Evolutionary conservation across 2,797 vertebrate genomes (phyloP).

Genomic region (Labeo calbasu): DNA sequence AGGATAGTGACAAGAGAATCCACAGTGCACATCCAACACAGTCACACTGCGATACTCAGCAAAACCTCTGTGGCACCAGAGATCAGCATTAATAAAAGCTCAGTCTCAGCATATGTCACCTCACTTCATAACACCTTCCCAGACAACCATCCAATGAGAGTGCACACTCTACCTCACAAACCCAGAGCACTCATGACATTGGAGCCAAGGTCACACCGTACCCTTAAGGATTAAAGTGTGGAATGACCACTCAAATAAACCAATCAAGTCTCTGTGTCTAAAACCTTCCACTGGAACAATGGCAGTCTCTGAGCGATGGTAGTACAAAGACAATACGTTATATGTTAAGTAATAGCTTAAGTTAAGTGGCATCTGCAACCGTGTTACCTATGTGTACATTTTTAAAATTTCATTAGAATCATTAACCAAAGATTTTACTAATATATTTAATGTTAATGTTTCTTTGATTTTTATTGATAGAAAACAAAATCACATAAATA

Average conservation of each 20-base stretch:
- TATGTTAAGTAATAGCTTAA: neutral
- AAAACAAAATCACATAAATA: neutral
- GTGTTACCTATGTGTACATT: neutral
- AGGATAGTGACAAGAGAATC: slow-evolving; percentile 19
- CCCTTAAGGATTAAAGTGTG: slow-evolving; percentile 26
- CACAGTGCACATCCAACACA: slow-evolving; percentile 22
- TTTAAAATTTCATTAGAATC: neutral
- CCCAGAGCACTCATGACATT: slow-evolving; percentile 34
- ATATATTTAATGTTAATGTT: neutral
- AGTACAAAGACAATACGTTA: neutral
- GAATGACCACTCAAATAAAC: slow-evolving; percentile 38
- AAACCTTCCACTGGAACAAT: neutral
- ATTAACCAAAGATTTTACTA: neutral
- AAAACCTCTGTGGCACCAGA: slow-evolving; percentile 68
- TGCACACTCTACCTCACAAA: slow-evolving; percentile 63
- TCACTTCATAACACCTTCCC: slow-evolving; percentile 73
- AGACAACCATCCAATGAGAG: slow-evolving; percentile 72
- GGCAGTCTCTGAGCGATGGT: neutral
- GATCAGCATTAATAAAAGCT: slow-evolving; percentile 73
- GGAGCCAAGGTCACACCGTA: slow-evolving; percentile 1
- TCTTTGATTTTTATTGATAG: neutral
- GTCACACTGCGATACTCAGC: slow-evolving; percentile 64
- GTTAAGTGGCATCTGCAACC: neutral
- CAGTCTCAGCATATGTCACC: slow-evolving; percentile 78
- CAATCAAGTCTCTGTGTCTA: neutral